Evolutionary conservation across 2,888 invertebrate genomes (phyloP).

Genomic region (Rhamnusium bicolor): DNA sequence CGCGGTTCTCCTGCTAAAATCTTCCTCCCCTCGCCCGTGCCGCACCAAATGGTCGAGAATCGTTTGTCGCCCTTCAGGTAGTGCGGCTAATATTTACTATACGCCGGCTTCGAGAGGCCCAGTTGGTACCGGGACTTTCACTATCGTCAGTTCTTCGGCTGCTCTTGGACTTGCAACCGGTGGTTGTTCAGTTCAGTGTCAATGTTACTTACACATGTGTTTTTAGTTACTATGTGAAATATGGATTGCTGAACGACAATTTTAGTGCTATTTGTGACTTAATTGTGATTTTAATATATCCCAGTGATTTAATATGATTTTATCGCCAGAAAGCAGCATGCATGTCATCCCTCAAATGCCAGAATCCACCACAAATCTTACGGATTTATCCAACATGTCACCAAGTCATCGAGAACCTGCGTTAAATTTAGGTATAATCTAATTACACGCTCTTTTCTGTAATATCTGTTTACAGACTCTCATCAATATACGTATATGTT

Average conservation of each 20-base stretch:
- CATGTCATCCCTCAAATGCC: constrained; percentile 72
- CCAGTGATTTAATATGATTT: constrained; percentile 72
- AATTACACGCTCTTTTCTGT: too few relatives aligned
- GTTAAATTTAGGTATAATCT: constrained; percentile 79
- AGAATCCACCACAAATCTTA: constrained; percentile 68
- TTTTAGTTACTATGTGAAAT: constrained; percentile 13
- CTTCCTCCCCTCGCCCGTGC: constrained; percentile 72
- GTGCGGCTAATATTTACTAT: constrained; percentile 69
- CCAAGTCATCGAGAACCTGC: constrained; percentile 76
- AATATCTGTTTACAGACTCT: too few relatives aligned
- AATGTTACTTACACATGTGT: constrained; percentile 48
- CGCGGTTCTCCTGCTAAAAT: constrained; percentile 72
- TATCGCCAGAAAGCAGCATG: constrained; percentile 79
- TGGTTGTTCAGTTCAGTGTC: constrained; percentile 49
- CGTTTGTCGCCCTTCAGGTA: constrained; percentile 70
- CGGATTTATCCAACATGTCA: constrained; percentile 67
- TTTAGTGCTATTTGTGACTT: constrained; percentile 34
- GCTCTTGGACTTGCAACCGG: constrained; percentile 58
- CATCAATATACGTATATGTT: too few relatives aligned
- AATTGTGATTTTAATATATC: constrained; percentile 39
- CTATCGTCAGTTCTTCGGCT: constrained; percentile 69
- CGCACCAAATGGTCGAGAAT: constrained; percentile 65
- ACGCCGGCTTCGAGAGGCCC: constrained; percentile 66
- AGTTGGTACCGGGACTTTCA: constrained; percentile 71
- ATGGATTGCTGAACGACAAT: background rate